These are phyloP conservation scores for Prolemur simus DNA, from an alignment of 2,113 vertebrate genomes.

Conservation along the genomic window DNA sequence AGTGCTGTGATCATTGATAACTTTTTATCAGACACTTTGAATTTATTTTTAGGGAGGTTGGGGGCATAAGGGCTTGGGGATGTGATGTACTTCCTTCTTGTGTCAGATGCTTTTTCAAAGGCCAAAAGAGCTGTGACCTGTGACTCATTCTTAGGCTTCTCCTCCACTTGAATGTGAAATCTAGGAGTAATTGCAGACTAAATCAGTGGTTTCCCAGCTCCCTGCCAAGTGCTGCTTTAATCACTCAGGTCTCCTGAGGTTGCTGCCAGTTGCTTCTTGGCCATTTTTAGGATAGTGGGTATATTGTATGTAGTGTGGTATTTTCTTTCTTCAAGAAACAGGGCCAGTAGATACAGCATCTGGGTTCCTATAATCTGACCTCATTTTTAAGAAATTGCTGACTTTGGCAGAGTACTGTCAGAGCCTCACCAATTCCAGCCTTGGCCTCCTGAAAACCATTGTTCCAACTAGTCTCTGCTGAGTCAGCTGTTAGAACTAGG, in stretches of 20 bases:
- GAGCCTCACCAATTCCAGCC: background rate
- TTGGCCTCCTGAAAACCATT: background rate
- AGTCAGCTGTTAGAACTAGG: conserved; percentile 45
- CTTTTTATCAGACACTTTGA: background rate
- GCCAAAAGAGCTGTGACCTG: background rate
- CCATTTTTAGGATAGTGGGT: background rate
- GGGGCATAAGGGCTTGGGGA: background rate
- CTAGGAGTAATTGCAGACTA: background rate
- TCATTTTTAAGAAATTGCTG: conserved; percentile 55
- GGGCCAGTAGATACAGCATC: background rate
- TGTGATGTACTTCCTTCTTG: background rate
- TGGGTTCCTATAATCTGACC: conserved; percentile 42
- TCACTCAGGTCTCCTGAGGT: background rate
- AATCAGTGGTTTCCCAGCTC: background rate
- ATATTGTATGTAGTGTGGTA: background rate
- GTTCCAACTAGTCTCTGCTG: conserved; percentile 9
- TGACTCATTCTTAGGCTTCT: background rate
- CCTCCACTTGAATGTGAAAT: background rate
- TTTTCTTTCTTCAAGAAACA: conserved; percentile 30
- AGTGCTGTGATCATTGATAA: background rate
- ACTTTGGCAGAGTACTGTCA: conserved; percentile 26
- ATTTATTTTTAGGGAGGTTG: background rate
- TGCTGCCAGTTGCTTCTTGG: background rate
- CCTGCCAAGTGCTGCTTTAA: background rate
- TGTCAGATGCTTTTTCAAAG: background rate